Evolutionary conservation across 1,140 invertebrate species (phyloP).

Genomic region (Drosophila tristis): DNA sequence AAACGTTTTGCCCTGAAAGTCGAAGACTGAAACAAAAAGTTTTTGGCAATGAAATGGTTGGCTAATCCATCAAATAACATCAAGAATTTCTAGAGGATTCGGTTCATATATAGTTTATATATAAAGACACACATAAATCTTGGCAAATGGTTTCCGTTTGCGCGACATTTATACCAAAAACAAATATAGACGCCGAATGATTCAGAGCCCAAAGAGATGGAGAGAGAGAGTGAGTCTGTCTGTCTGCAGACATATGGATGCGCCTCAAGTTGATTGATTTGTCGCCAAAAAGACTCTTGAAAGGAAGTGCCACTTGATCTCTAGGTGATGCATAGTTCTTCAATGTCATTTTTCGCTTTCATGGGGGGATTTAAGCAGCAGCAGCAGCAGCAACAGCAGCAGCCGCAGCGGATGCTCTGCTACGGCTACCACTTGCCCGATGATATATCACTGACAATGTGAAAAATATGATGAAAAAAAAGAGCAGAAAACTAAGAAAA

Average conservation of each 20-base stretch:
- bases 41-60: slow-evolving; percentile 6
- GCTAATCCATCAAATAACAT: neutral
- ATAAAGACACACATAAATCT: neutral
- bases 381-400: slow-evolving; percentile 8
- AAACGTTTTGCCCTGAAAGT: slow-evolving; percentile 29
- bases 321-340: slow-evolving; percentile 50
- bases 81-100: no score
- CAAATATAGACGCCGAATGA: neutral
- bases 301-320: slow-evolving; percentile 71
- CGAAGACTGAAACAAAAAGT: slow-evolving; percentile 11
- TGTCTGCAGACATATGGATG: slow-evolving; percentile 4
- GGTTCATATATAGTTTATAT: no score
- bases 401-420: slow-evolving; percentile 22
- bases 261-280: slow-evolving; percentile 52
- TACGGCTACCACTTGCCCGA: slow-evolving; percentile 58
- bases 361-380: slow-evolving; percentile 14
- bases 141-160: slow-evolving; percentile 3
- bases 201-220: neutral
- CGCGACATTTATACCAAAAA: neutral
- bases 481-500: slow-evolving; percentile 43
- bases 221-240: no score
- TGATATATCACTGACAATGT: slow-evolving; percentile 81
- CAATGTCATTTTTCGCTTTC: slow-evolving; percentile 58
- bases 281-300: slow-evolving; percentile 41
- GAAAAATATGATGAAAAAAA: slow-evolving; percentile 64